These are phyloP conservation scores for Thripadectes ignobilis DNA, from an alignment of 2,797 vertebrate genomes.

Conservation along the genomic window DNA sequence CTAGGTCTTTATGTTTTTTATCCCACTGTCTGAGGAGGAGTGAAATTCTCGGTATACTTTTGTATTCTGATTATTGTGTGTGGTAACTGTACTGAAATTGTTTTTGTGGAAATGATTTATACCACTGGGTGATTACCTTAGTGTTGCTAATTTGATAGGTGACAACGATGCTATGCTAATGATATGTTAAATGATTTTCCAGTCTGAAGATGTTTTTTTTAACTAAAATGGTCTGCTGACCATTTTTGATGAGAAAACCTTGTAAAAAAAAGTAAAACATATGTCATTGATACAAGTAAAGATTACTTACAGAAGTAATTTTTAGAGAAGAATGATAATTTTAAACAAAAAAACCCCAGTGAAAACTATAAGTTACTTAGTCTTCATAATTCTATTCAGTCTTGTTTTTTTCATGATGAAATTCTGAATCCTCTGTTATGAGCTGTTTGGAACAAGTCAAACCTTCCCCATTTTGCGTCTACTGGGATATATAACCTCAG, in stretches of 20 bases:
- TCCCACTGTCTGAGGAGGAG: constrained; percentile 15
- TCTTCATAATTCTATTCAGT: background rate
- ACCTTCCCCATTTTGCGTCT: background rate
- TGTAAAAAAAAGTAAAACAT: background rate
- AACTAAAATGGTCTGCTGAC: background rate
- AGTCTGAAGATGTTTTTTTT: background rate
- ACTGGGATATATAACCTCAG: background rate
- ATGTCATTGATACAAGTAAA: background rate
- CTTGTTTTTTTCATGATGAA: background rate
- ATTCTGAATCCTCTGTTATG: background rate
- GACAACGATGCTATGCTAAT: background rate
- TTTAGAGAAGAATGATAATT: background rate
- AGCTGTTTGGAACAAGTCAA: background rate
- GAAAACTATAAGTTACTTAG: background rate
- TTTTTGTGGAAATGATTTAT: background rate
- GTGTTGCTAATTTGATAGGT: background rate
- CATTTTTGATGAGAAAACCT: background rate
- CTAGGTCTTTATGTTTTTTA: constrained; percentile 5
- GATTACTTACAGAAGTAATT: background rate
- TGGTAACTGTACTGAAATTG: background rate
- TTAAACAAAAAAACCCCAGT: background rate
- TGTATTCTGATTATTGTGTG: background rate
- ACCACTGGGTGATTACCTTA: background rate
- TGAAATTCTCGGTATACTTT: background rate
- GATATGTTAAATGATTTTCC: background rate